Base-by-base conservation (phyloP, 2,113 vertebrate species). In the Xyrauchen texanus region DNA sequence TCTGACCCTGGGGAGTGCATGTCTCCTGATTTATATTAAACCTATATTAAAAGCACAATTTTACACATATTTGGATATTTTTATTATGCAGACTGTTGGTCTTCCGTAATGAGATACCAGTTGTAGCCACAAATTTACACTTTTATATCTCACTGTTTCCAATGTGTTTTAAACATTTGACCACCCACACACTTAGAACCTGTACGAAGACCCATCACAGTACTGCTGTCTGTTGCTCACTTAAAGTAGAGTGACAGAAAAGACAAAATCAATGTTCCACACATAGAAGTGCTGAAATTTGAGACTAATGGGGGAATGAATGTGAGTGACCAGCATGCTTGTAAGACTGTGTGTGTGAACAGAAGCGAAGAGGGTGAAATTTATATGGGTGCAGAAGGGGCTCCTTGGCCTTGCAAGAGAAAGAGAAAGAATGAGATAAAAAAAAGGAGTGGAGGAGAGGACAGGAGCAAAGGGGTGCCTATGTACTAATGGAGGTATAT, bases 221-320 rank as follows among this genome's bases (percentile, higher is more conserved):
- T 16, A 52, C 47, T 7, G 73, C 78, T 85, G 80, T 85, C 76
- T 57, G 60, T 67, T 64, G 66, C 61, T 67, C 81, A 83, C 72
- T 80, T 85, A 76, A 61, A 69, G 81, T 78, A 76, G 66, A 69
- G 81, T 78, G 84, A 87, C 81, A 82, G 78, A 82, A 84, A 81
- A 84, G 81, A 78, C 66, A 76, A 92, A 94, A 93, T 94, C 93
- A 88, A 94, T 94, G 90, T 64, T 81, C 83, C 51, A 85, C 88
- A 88, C 87, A 82, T 76, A 88, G 88, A 55, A 90, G 88, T 87
- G 90, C 74, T 90, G 94, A 94, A 93, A 94, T 61, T 86, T 89
- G 94, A 95, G 86, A 90, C 93, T 96, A 94, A 95, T 95, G 92
- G 94, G 62, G 91, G 70, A 13, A 83, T 61, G 91, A 92, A 92